Evolutionary conservation across 2,888 invertebrate genomes (phyloP), one percentile per base, ranked within the genome.

Genomic region (Osmoderma eremita): DNA sequence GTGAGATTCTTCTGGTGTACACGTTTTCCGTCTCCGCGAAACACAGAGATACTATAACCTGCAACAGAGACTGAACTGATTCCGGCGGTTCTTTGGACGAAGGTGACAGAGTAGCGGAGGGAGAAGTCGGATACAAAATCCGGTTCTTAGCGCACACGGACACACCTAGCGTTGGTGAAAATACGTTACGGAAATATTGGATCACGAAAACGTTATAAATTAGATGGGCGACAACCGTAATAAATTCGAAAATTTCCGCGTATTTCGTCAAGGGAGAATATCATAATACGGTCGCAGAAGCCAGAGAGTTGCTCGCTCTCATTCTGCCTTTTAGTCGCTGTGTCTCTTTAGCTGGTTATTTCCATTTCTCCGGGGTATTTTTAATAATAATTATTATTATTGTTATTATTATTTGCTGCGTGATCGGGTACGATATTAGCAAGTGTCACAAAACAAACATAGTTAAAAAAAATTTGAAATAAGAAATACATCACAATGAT

Each of bases 1-100:
- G 70, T 68, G 49, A 56, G 53, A 65, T 56, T 63, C 63, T 51
- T 63, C 42, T 51, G 51, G 42, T 41, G 30, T 53, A 63, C 63
- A 63, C 63, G 41, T 51, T 51, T 42, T 51, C 41, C 45, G 30
- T n/a, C 45, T 22, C 45, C 24, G 22, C 45, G 42, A 17, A 45
- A 58, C 45, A 58, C 58, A 18, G 20, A 51, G 30, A 30, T n/a
- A n/a, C n/a, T n/a, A n/a, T n/a, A n/a, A n/a, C n/a, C n/a, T n/a
- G n/a, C n/a, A n/a, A n/a, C n/a, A n/a, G n/a, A n/a, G n/a, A n/a
- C n/a, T 10, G 22, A 20, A 39, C 10, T 15, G 58, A 58, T 45
- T 58, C 30, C 45, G 45, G 8, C 10, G 42, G 15, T 45, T 45
- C 58, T 22, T 15, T 58, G 22, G 24, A 12, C 58, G 24, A 3